Conservation (phyloP, 1,140 invertebrate species). For the Venturia canescens region DNA sequence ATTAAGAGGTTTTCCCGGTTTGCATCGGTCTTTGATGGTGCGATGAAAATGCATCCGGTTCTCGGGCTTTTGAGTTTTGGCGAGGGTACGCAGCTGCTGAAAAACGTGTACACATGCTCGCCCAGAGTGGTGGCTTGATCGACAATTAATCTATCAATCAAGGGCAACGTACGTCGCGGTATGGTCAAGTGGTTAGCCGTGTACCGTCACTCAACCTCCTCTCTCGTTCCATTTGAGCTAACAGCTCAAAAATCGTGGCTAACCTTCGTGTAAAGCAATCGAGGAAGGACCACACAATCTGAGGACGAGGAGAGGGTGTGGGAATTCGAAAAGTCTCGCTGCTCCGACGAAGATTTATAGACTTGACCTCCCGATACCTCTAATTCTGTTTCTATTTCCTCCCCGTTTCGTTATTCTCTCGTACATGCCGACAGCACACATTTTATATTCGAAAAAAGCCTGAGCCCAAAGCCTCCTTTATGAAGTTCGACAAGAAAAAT, state of each 20-base stretch:
- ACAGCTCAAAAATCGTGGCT: constrained; percentile 70
- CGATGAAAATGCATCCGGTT: constrained; percentile 7
- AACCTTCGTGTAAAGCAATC: constrained; percentile 70
- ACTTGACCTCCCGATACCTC: constrained; percentile 9
- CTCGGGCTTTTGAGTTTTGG: background rate
- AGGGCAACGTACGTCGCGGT: constrained; percentile 59
- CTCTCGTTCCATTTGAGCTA: constrained; percentile 60
- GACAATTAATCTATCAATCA: constrained; percentile 76
- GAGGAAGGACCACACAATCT: constrained; percentile 56
- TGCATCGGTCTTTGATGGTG: background rate
- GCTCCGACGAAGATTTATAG: constrained; percentile 71
- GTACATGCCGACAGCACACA: background rate
- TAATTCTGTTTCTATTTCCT: constrained; percentile 10
- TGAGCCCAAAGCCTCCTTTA: background rate
- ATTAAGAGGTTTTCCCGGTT: background rate
- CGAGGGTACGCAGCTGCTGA: background rate
- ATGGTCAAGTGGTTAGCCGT: constrained; percentile 77
- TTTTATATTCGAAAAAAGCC: constrained; percentile 3
- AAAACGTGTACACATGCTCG: background rate
- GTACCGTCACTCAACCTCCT: constrained; percentile 75
- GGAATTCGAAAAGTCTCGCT: constrained; percentile 54
- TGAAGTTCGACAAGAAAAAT: too few species aligned
- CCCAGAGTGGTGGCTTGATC: constrained; percentile 16
- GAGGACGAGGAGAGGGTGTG: background rate
- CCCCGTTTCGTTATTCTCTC: constrained; percentile 6